Evolutionary conservation across 2,113 vertebrate genomes (phyloP), one percentile per base, ranked within the genome.

Genomic region (Microtus oregoni): DNA sequence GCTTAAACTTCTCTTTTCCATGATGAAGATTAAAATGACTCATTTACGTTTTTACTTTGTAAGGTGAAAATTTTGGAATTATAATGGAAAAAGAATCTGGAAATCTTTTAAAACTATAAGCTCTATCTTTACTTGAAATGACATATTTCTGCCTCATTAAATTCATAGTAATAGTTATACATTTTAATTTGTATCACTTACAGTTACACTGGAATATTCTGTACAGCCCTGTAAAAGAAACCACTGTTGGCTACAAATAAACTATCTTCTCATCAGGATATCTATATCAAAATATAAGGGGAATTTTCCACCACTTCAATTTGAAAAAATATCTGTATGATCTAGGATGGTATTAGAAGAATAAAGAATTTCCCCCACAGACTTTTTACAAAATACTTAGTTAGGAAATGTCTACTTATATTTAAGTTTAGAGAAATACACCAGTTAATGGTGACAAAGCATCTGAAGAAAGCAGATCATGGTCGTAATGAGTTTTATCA

Each of bases 41-140:
- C 87, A 93, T 86, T 95, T 65, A 82, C 63, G 72, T 70, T 91
- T 75, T 41, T 94, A 91, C 32, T 72, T 77, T 68, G 7, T 96
- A 94, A 87, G 13, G 78, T 67, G 4, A 97, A 95, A 95, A 94
- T 90, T 93, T 94, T 90, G 94, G 58, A 97, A 93, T 92, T 82
- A 82, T 58, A 96, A 86, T 91, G 26, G 41, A 86, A 76, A 93
- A 92, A 90, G n/a, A 92, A 88, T 35, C 58, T 70, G 68, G 19
- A 88, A 55, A 87, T 68, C 72, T 92, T 61, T 61, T 2, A 65
- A 91, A 76, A 52, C 5, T 63, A 3, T 63, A 75, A 89, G 58
- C 3, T 65, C 65, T 78, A 47, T 55, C 38, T 89, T 89, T 76
- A 68, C 6, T 77, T 90, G 35, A 38, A 41, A 41, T 50, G n/a